phyloP scores from a whole-genome alignment of 2,888 invertebrate genomes.

The Sympetrum striolatum region DNA sequence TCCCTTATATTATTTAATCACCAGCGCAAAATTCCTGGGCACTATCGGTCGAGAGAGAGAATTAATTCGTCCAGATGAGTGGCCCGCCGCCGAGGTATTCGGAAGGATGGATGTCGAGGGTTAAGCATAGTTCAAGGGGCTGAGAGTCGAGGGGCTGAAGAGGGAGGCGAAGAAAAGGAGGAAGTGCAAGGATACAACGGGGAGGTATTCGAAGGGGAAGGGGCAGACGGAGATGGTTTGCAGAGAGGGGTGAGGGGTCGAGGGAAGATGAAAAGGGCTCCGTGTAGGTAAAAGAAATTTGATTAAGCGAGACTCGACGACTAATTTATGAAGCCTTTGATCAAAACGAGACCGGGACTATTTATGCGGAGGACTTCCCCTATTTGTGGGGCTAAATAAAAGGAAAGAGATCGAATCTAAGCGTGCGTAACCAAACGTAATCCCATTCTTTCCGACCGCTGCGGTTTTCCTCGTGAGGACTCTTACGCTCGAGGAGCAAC shows the following conservation, averaged over 20 bases:
- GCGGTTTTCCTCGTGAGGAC: not conserved
- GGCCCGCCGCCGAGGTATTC: too few species aligned
- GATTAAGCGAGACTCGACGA: slow-evolving; percentile 34
- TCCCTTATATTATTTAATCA: too few species aligned
- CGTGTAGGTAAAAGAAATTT: slow-evolving; percentile 9
- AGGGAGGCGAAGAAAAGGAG: not conserved
- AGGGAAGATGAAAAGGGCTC: slow-evolving; percentile 8
- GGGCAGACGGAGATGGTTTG: not conserved
- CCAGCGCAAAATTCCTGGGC: too few species aligned
- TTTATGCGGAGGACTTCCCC: not conserved
- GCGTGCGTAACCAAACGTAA: not conserved
- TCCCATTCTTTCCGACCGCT: not conserved
- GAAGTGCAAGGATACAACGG: too few species aligned
- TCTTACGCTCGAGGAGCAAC: too few species aligned
- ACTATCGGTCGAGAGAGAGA: too few species aligned
- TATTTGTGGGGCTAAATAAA: not conserved
- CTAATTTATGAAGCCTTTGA: slow-evolving; percentile 39
- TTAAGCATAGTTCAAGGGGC: not conserved
- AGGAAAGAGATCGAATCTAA: not conserved
- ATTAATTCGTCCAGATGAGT: too few species aligned
- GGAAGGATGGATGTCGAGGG: too few species aligned
- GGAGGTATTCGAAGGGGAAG: too few species aligned
- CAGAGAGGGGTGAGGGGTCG: not conserved
- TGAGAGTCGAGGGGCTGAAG: not conserved
- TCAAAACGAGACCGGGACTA: not conserved